Evolutionary conservation across 1,140 invertebrate species (phyloP).

Genomic region (Chymomyza costata): DNA sequence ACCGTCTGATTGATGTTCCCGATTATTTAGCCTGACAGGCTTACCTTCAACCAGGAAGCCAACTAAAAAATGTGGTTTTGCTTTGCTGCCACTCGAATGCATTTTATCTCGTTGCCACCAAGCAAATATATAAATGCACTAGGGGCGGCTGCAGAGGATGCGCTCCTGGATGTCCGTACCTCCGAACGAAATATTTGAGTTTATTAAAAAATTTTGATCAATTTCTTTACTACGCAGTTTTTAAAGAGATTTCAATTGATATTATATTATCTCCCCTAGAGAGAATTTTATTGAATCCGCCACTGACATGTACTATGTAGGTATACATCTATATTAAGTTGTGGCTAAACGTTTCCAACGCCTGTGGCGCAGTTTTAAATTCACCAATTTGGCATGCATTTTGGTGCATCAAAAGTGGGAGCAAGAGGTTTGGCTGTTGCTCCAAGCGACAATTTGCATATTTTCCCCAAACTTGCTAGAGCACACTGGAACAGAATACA

Average conservation of each 20-base stretch:
- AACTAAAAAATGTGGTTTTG: too few relatives aligned
- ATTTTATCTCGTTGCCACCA: slow-evolving; percentile 47
- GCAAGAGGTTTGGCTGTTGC: slow-evolving; percentile 4
- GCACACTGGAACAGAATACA: too few relatives aligned
- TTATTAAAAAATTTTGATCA: too few relatives aligned
- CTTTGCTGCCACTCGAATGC: slow-evolving; percentile 24
- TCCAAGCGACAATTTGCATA: slow-evolving; percentile 54
- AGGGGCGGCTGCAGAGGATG: too few relatives aligned
- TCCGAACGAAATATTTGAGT: too few relatives aligned
- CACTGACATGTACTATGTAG: too few relatives aligned
- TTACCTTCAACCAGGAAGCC: slow-evolving; percentile 32
- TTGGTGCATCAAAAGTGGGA: slow-evolving; percentile 49
- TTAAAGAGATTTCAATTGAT: too few relatives aligned
- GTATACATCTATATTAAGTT: slow-evolving; percentile 45
- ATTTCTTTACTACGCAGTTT: too few relatives aligned
- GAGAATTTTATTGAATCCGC: too few relatives aligned
- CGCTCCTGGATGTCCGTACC: too few relatives aligned
- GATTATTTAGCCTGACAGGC: slow-evolving; percentile 65
- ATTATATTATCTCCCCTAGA: too few relatives aligned
- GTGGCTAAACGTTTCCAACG: slow-evolving; percentile 32
- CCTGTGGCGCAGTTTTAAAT: slow-evolving; percentile 52
- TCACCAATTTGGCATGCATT: slow-evolving; percentile 66
- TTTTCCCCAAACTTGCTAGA: slow-evolving; percentile 41
- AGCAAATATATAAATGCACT: slow-evolving; percentile 46
- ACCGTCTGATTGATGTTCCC: slow-evolving; percentile 60